Percentiles rank a stretch among this genome's conserved stretches.
These are phyloP conservation scores for Calephelis nemesis DNA, from an alignment of 1,140 invertebrate species.

Conservation along the genomic window DNA sequence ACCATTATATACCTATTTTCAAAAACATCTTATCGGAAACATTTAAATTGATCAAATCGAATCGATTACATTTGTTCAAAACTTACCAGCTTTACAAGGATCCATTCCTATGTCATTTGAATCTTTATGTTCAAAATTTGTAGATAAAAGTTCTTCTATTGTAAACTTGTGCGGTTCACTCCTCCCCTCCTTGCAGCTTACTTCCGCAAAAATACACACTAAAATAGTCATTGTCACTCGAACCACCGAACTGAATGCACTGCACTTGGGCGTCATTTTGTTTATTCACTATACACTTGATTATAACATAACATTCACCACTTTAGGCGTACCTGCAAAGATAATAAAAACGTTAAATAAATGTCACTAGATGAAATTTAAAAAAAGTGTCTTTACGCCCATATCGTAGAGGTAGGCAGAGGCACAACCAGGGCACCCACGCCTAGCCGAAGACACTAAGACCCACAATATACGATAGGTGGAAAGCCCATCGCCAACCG, in stretches of 20 bases:
- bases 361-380: too few species aligned
- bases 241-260: constrained; percentile 39
- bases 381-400: too few species aligned
- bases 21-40: too few species aligned
- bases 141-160: constrained; percentile 84
- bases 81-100: constrained; percentile 91
- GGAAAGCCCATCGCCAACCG: too few species aligned
- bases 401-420: too few species aligned
- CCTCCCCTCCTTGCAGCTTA: constrained; percentile 50
- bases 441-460: too few species aligned
- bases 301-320: constrained; percentile 48
- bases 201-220: constrained; percentile 38
- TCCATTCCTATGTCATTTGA: constrained; percentile 90
- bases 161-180: constrained; percentile 80
- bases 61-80: not conserved
- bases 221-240: constrained; percentile 47
- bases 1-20: too few species aligned
- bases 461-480: too few species aligned
- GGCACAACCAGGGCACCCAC: too few species aligned
- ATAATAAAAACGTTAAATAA: constrained; percentile 28
- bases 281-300: constrained; percentile 39
- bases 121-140: constrained; percentile 82
- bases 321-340: constrained; percentile 52
- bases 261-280: constrained; percentile 54
- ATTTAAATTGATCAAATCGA: too few species aligned